A percentile compares a stretch with the other conserved stretches of the same genome.
Evolutionary conservation across 2,888 invertebrate species (phyloP).

Genomic region (Eurois occulta): DNA sequence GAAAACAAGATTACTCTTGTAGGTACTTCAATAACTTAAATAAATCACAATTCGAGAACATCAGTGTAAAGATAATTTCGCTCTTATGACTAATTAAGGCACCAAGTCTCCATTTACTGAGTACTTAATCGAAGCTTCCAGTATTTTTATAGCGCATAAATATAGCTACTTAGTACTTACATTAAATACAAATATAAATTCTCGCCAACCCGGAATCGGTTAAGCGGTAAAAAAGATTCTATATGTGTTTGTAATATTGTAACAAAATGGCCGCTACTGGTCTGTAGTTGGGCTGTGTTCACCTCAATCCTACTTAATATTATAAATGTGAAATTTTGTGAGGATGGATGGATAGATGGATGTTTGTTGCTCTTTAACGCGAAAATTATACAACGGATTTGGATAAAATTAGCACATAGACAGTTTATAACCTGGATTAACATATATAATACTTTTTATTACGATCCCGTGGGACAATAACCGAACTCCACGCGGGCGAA

Average conservation of each 20-base stretch:
- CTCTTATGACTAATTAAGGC: conserved; percentile 34
- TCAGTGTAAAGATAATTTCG: not conserved
- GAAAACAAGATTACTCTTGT: no score
- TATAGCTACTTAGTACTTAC: conserved; percentile 25
- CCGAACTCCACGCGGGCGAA: no score
- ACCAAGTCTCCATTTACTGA: conserved; percentile 1
- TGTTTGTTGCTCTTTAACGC: no score
- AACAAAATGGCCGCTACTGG: not conserved
- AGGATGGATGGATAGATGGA: no score
- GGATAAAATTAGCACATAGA: no score
- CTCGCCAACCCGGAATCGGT: not conserved
- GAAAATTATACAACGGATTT: no score
- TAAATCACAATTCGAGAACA: conserved; percentile 1
- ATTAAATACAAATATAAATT: conserved; percentile 27
- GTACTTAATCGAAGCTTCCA: not conserved
- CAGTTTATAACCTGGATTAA: no score
- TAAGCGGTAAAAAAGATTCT: not conserved
- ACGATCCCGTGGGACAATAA: no score
- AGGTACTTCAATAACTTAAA: not conserved
- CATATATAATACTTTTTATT: no score
- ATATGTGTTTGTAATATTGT: not conserved
- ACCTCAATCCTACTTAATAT: no score
- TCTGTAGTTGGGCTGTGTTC: not conserved
- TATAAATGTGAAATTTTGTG: no score
- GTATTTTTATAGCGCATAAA: conserved; percentile 36